Evolutionary conservation across 2,797 vertebrate species (phyloP), one percentile per base, ranked within the genome.

Genomic region (Ibycter americanus): DNA sequence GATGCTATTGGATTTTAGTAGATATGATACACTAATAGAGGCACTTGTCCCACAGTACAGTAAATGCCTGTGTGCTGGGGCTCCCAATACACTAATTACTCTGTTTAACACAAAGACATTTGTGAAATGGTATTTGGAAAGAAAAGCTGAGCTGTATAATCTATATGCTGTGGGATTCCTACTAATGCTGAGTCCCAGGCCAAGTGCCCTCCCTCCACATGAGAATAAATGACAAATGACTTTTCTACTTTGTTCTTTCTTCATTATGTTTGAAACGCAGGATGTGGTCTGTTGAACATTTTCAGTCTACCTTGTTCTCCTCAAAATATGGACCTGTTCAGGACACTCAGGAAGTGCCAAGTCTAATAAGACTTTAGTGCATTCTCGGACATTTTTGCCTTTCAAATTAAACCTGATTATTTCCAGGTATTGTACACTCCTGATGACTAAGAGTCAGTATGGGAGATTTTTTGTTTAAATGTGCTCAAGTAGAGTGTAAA

Each of bases 21-120:
- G 89, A 88, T 83, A 79, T 1, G 70, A 40, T 31, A 4, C 82
- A 55, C 7, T 40, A 81, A 58, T 2, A 58, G 89, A 92, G 63
- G 23, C 84, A 7, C 72, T 80, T 51, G 32, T 73, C 82, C 87
- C 84, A 42, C 36, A 58, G 72, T 18, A 71, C 55, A 47, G 34
- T 34, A 72, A 49, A 13, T 15, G 68, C 55, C 62, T 66, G 71
- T 47, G n/a, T 77, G 71, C 73, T 87, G 79, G 79, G 93, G 72
- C 61, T 96, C 96, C 93, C 96, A 93, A 79, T 83, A 21, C 89
- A 93, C 90, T 96, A 91, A 91, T 97, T 93, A 84, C 91, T 88
- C 72, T 86, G 47, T 66, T 79, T 72, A 86, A 88, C 89, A 90
- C 82, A 94, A 88, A 89, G 85, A 44, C 76, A 76, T 47, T 86